Percentiles rank a stretch among this genome's conserved stretches.
Conservation (phyloP, 2,797 vertebrate species). For the Alcedo atthis region DNA sequence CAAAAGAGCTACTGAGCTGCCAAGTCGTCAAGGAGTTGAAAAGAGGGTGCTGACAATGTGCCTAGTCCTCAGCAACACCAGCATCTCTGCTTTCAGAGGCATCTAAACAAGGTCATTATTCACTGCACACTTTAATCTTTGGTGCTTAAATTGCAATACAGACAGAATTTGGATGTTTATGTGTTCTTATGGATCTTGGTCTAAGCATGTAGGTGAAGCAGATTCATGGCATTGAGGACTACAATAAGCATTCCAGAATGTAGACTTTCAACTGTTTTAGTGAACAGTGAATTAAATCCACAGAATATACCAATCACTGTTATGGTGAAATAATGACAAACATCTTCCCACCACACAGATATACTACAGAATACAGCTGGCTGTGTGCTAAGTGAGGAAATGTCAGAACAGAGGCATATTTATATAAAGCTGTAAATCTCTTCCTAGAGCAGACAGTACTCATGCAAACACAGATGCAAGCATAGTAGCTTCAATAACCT, state of each 20-base stretch:
- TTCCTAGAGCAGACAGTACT: neutral
- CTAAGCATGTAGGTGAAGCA: neutral
- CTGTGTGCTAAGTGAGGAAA: neutral
- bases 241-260: neutral
- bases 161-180: neutral
- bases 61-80: neutral
- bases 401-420: neutral
- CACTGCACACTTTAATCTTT: neutral
- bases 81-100: neutral
- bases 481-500: neutral
- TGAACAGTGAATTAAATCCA: neutral
- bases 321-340: neutral
- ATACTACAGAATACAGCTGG: neutral
- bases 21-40: neutral
- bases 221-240: neutral
- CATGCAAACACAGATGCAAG: neutral
- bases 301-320: neutral
- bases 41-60: neutral
- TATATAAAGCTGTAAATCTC: neutral
- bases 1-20: neutral
- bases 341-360: neutral
- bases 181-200: neutral
- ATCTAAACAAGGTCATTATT: neutral
- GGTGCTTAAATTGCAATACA: neutral
- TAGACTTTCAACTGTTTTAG: neutral